Evolutionary conservation across 2,888 invertebrate genomes (phyloP).

Genomic region (Pecten maximus): DNA sequence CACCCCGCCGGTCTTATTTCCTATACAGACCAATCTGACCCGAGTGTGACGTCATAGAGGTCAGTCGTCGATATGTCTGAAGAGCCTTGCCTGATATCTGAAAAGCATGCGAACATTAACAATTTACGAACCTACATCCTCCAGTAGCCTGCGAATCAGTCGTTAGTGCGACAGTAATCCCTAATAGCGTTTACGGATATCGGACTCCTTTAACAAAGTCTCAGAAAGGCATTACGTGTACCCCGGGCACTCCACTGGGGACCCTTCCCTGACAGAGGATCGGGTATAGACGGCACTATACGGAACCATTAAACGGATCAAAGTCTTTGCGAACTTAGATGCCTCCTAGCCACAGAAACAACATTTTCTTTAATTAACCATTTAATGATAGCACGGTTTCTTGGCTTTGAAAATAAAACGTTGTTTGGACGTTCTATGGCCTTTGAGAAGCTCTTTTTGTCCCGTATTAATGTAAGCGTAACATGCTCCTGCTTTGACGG

Average conservation of each 20-base stretch:
- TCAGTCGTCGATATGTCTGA: slow-evolving; percentile 10
- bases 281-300: background rate
- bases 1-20: background rate
- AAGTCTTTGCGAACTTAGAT: slow-evolving; percentile 17
- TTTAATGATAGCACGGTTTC: background rate
- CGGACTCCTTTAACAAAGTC: slow-evolving; percentile 8
- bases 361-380: background rate
- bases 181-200: slow-evolving; percentile 24
- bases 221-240: background rate
- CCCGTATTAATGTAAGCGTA: background rate
- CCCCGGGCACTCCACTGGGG: background rate
- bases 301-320: slow-evolving; percentile 2
- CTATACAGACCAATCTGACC: background rate
- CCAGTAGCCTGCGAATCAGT: background rate
- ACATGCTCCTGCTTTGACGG: background rate
- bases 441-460: slow-evolving; percentile 4
- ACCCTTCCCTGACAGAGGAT: background rate
- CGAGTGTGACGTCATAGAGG: background rate
- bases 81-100: too few relatives aligned
- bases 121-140: background rate
- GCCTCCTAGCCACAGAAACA: slow-evolving; percentile 16
- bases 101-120: background rate
- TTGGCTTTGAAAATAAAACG: slow-evolving; percentile 20
- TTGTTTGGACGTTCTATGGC: background rate
- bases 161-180: slow-evolving; percentile 22